Conservation (phyloP, 37 sponge, comb jelly and placozoan species). For the Spongilla lacustris region DNA sequence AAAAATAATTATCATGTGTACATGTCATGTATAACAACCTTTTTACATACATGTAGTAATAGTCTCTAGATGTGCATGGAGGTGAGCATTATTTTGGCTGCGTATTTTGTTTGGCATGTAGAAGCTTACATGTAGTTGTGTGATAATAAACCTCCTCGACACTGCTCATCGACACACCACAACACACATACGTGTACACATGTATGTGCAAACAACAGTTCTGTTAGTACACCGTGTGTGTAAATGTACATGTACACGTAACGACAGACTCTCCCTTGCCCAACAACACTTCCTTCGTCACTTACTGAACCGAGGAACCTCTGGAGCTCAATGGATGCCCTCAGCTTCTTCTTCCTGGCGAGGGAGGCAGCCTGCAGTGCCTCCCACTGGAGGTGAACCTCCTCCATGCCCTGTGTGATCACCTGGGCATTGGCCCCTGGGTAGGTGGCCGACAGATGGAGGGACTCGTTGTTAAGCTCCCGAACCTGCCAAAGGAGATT, state of each 20-base stretch:
- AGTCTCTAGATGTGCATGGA: too few relatives aligned
- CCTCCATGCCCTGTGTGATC: slow-evolving; percentile 61
- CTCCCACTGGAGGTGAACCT: slow-evolving; percentile 84
- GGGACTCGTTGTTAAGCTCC: slow-evolving; percentile 72
- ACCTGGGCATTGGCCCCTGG: slow-evolving; percentile 75
- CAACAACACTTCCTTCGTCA: not conserved
- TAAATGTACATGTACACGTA: not conserved
- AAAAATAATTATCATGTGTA: too few relatives aligned
- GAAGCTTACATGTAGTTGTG: too few relatives aligned
- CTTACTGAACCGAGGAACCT: slow-evolving; percentile 87
- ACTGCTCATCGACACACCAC: too few relatives aligned
- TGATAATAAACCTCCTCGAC: too few relatives aligned
- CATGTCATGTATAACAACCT: too few relatives aligned
- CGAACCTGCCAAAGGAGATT: slow-evolving; percentile 49
- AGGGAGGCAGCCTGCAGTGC: slow-evolving; percentile 58
- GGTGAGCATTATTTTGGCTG: too few relatives aligned
- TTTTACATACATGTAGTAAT: too few relatives aligned
- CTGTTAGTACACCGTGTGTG: too few relatives aligned
- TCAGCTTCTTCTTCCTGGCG: slow-evolving; percentile 77
- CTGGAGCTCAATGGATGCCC: slow-evolving; percentile 80
- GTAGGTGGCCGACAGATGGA: slow-evolving; percentile 74
- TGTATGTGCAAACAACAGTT: not conserved
- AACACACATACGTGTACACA: slow-evolving; percentile 14
- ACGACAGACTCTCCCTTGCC: not conserved
- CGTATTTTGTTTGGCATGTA: too few relatives aligned